phyloP scores from a whole-genome alignment of 2,113 vertebrate genomes.

The Pelmatolapia mariae region DNA sequence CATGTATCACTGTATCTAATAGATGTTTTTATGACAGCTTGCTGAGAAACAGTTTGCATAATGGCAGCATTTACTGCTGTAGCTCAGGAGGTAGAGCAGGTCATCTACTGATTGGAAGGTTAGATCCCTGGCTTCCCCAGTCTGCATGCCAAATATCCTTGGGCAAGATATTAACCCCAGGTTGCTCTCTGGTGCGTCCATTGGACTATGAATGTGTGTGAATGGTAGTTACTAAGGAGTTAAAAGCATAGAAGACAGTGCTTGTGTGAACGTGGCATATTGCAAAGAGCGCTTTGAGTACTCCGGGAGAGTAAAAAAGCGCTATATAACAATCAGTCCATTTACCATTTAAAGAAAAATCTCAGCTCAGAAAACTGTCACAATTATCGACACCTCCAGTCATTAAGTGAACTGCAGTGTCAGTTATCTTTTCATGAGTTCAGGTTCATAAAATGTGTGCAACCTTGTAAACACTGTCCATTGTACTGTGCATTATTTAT shows the following conservation, averaged over 20 bases:
- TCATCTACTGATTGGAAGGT: neutral
- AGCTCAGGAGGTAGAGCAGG: neutral
- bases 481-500: neutral
- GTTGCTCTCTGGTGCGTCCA: neutral
- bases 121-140: neutral
- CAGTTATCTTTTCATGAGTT: neutral
- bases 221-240: neutral
- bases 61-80: neutral
- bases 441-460: neutral
- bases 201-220: neutral
- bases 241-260: neutral
- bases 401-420: neutral
- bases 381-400: neutral
- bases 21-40: neutral
- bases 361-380: neutral
- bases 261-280: neutral
- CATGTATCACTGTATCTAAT: neutral
- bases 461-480: neutral
- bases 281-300: neutral
- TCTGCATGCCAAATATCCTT: neutral
- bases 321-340: neutral
- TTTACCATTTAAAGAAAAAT: neutral
- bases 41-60: neutral
- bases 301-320: neutral
- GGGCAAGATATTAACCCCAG: neutral